A percentile compares a stretch with the other conserved stretches of the same genome.
phyloP scores from a whole-genome alignment of 1,140 invertebrate species.

The Uloborus diversus region DNA sequence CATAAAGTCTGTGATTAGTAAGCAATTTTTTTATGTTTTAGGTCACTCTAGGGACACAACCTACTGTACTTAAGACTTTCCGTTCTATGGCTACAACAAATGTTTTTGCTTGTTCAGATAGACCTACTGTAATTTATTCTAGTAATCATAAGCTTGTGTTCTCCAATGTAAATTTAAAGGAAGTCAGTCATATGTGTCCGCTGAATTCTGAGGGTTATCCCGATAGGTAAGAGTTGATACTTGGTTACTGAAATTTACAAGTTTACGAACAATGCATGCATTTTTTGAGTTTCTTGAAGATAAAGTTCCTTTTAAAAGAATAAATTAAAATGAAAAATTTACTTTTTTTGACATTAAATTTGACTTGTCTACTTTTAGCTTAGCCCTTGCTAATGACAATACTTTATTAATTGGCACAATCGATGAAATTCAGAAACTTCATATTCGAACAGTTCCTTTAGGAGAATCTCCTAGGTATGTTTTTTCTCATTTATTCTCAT shows the following conservation, averaged over 20 bases:
- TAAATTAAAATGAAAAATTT: too few relatives aligned
- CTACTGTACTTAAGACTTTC: slow-evolving; percentile 92
- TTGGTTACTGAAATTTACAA: too few relatives aligned
- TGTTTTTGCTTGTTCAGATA: slow-evolving; percentile 98
- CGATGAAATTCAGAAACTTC: slow-evolving; percentile 98
- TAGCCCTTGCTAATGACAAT: slow-evolving; percentile 92
- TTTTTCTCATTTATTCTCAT: background rate
- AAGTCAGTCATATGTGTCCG: slow-evolving; percentile 98
- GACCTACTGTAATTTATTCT: slow-evolving; percentile 98
- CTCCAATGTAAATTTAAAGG: slow-evolving; percentile 98
- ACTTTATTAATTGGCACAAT: slow-evolving; percentile 97
- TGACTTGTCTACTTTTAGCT: slow-evolving; percentile 72
- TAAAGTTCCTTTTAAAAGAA: too few relatives aligned
- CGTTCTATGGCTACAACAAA: slow-evolving; percentile 91
- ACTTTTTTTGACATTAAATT: too few relatives aligned
- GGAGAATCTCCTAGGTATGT: slow-evolving; percentile 84
- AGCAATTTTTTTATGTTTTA: too few relatives aligned
- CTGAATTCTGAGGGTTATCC: slow-evolving; percentile 93
- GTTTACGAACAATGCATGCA: background rate
- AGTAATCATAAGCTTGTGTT: slow-evolving; percentile 99
- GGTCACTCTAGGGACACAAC: slow-evolving; percentile 95
- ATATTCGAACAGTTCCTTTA: slow-evolving; percentile 93
- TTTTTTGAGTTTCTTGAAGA: too few relatives aligned
- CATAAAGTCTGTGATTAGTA: too few relatives aligned
- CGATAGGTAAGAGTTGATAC: slow-evolving; percentile 74